Evolutionary conservation across 2,113 vertebrate species (phyloP).

Genomic region (Passer domesticus): DNA sequence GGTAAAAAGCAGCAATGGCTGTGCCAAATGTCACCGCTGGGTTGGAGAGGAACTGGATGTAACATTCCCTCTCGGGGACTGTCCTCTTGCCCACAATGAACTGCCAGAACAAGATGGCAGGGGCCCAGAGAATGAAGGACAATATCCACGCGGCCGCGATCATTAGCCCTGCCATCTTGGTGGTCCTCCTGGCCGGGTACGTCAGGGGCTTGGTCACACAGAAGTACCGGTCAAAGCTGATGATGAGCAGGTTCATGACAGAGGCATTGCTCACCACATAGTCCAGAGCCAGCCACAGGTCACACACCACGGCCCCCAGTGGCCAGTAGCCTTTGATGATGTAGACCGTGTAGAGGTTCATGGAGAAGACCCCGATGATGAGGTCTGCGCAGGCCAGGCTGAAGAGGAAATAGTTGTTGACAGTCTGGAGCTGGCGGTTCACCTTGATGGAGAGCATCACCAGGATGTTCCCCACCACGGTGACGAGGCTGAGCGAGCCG

Average conservation of each 20-base stretch:
- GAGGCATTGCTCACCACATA: conserved; percentile 97
- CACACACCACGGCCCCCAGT: conserved; percentile 92
- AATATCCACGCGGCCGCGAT: conserved; percentile 95
- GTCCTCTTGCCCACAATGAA: conserved; percentile 95
- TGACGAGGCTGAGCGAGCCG: conserved; percentile 94
- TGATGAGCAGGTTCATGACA: conserved; percentile 97
- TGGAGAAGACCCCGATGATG: conserved; percentile 96
- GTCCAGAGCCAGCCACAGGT: conserved; percentile 95
- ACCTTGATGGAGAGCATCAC: conserved; percentile 99
- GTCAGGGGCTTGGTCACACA: conserved; percentile 97
- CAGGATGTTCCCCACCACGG: conserved; percentile 94
- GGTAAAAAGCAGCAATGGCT: conserved; percentile 96
- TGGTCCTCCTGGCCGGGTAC: conserved; percentile 91
- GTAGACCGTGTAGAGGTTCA: conserved; percentile 97
- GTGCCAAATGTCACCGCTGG: conserved; percentile 94
- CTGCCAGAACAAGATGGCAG: conserved; percentile 98
- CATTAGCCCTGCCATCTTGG: conserved; percentile 98
- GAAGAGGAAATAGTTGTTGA: conserved; percentile 99
- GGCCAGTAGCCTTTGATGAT: conserved; percentile 98
- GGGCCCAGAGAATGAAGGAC: conserved; percentile 97
- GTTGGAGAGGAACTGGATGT: conserved; percentile 98
- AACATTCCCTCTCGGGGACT: conserved; percentile 87
- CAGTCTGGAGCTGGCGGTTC: conserved; percentile 96
- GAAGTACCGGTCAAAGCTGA: conserved; percentile 98
- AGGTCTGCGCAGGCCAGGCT: conserved; percentile 94